Evolutionary conservation across 1,140 invertebrate species (phyloP), one percentile per base, ranked within the genome.

Genomic region (Drosophila rhopaloa): DNA sequence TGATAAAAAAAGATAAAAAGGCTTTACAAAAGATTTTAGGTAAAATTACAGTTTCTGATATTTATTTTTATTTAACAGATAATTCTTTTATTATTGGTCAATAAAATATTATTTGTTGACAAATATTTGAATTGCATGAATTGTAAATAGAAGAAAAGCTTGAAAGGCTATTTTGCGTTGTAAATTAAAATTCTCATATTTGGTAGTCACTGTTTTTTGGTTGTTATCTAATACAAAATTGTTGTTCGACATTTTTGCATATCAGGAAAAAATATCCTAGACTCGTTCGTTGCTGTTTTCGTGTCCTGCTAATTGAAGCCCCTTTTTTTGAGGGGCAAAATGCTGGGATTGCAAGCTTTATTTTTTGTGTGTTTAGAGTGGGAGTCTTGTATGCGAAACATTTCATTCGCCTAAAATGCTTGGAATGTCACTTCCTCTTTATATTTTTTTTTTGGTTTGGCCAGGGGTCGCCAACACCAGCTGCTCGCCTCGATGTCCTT

Each of bases 321-420:
- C 8, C 13, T 37, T 44, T 13, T 13, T 4, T 37, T 24, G 8
- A 4, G 9, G 10, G 0, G 11, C 5, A 19, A 38, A 61, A 61
- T 47, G 4, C 32, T 0, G 24, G 35, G 2, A 48, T 38, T 40
- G 11, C 40, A 35, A 35, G n/a, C 43, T 41, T 32, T 6, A n/a
- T 48, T 16, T 19, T 38, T 46, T 5, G 11, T n/a, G 4, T 41
- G 13, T 5, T 1, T 41, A 14, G 35, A 9, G 14, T 13, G 0
- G 5, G 11, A 10, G 10, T 0, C n/a, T 32, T 38, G 14, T 47
- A 65, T 48, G 48, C 13, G 44, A 62, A 48, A 24, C 13, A 63
- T 59, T 63, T 59, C 1, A 43, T 44, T 44, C 3, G 5, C 54
- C 40, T 16, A 9, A 43, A 44, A 32, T 48, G 44, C 32, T 19